Percentiles rank a stretch among this genome's conserved stretches.
These are phyloP conservation scores for Tridacna crocea DNA, from an alignment of 2,888 invertebrate species.

Conservation along the genomic window DNA sequence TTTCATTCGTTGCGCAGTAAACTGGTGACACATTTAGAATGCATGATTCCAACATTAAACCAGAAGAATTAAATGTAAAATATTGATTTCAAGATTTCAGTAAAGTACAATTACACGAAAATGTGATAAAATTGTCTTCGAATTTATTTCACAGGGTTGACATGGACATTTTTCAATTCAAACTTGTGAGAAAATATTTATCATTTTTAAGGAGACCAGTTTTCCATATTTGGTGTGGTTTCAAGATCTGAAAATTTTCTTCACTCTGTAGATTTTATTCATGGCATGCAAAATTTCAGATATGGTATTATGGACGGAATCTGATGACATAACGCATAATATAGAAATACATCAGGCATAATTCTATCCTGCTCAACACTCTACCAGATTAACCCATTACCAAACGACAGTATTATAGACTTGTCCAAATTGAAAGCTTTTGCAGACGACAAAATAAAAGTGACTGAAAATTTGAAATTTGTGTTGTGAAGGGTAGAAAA, in stretches of 20 bases:
- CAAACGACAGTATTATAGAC: too few species aligned
- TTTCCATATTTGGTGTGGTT: conserved; percentile 11
- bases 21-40: conserved; percentile 51
- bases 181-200: conserved; percentile 33
- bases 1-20: conserved; percentile 33
- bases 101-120: conserved; percentile 42
- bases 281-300: neutral
- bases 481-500: too few species aligned
- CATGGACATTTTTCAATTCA: conserved; percentile 53
- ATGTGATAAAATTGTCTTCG: conserved; percentile 47
- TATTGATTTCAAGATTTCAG: conserved; percentile 43
- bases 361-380: too few species aligned
- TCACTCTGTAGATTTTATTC: neutral
- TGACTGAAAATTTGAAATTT: too few species aligned
- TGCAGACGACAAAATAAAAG: too few species aligned
- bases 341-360: too few species aligned
- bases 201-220: conserved; percentile 26
- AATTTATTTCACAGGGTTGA: conserved; percentile 55
- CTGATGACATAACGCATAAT: neutral
- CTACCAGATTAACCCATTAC: too few species aligned
- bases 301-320: neutral
- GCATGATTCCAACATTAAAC: conserved; percentile 37
- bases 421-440: too few species aligned
- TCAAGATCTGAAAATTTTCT: conserved; percentile 12
- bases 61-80: conserved; percentile 53